Conservation (phyloP, 2,888 invertebrate genomes). For the Ennomos fuscantarius region DNA sequence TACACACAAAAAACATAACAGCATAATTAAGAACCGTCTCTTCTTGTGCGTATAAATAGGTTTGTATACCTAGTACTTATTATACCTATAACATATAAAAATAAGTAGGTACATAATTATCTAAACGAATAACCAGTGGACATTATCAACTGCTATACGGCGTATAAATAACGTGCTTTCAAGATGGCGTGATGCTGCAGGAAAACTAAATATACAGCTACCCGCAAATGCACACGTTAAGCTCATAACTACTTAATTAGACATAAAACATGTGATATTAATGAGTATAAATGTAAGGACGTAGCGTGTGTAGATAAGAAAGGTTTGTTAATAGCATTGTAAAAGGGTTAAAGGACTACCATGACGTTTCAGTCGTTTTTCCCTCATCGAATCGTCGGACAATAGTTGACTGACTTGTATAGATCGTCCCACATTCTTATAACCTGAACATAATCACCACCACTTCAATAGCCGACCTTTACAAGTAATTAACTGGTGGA, state of each 20-base stretch:
- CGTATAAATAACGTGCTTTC: constrained; percentile 40
- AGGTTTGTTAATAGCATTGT: constrained; percentile 5
- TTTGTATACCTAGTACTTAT: too few relatives aligned
- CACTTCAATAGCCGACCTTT: constrained; percentile 34
- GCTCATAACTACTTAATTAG: not conserved
- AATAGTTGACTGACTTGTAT: constrained; percentile 39
- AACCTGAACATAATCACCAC: constrained; percentile 44
- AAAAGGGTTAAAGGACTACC: constrained; percentile 7
- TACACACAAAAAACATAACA: too few relatives aligned
- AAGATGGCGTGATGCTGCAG: constrained; percentile 66
- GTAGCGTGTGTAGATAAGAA: not conserved
- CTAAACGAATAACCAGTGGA: constrained; percentile 5
- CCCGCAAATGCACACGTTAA: constrained; percentile 14
- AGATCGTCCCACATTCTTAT: constrained; percentile 43
- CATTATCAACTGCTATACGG: constrained; percentile 6
- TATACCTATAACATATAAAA: not conserved
- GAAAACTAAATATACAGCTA: constrained; percentile 29
- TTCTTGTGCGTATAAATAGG: too few relatives aligned
- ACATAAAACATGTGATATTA: not conserved
- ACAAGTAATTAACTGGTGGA: constrained; percentile 41
- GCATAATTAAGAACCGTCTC: too few relatives aligned
- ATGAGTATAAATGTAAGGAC: not conserved
- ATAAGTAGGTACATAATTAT: too few relatives aligned
- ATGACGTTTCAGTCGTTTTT: constrained; percentile 2
- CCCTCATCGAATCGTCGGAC: constrained; percentile 18